phyloP scores from a whole-genome alignment of 2,797 vertebrate species.

The Anas georgica region DNA sequence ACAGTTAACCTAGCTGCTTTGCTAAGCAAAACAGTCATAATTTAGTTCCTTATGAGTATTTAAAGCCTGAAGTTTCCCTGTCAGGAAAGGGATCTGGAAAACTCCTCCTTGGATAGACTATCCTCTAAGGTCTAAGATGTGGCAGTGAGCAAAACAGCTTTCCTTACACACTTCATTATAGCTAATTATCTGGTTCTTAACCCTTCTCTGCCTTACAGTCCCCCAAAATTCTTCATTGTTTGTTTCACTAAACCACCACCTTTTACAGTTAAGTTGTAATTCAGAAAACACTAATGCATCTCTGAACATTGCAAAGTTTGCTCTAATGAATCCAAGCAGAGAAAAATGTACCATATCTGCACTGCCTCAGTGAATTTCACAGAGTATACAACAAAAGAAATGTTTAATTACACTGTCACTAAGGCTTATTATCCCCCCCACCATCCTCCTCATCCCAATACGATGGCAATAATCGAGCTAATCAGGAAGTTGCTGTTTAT shows the following conservation, averaged over 20 bases:
- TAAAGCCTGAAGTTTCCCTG: background rate
- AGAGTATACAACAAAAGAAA: constrained; percentile 20
- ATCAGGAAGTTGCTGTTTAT: constrained; percentile 59
- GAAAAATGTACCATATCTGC: background rate
- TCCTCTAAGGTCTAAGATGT: background rate
- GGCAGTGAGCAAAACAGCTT: background rate
- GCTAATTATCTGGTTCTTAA: background rate
- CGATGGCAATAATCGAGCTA: constrained; percentile 51
- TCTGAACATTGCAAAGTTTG: background rate
- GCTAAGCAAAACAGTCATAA: background rate
- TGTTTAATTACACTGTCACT: constrained; percentile 38
- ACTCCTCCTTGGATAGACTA: background rate
- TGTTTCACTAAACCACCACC: background rate
- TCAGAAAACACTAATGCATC: background rate
- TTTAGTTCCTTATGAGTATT: background rate
- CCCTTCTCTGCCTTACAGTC: background rate
- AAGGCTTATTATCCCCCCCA: background rate
- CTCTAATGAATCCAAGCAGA: background rate
- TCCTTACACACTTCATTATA: background rate
- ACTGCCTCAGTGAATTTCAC: background rate
- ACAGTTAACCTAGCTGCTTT: background rate
- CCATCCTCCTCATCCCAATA: constrained; percentile 6
- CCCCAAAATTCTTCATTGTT: background rate
- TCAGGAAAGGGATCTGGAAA: background rate
- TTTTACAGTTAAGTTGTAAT: background rate